Percentiles rank a stretch among this genome's conserved stretches.
phyloP scores from a whole-genome alignment of 2,888 invertebrate genomes.

The Ophion costatus region DNA sequence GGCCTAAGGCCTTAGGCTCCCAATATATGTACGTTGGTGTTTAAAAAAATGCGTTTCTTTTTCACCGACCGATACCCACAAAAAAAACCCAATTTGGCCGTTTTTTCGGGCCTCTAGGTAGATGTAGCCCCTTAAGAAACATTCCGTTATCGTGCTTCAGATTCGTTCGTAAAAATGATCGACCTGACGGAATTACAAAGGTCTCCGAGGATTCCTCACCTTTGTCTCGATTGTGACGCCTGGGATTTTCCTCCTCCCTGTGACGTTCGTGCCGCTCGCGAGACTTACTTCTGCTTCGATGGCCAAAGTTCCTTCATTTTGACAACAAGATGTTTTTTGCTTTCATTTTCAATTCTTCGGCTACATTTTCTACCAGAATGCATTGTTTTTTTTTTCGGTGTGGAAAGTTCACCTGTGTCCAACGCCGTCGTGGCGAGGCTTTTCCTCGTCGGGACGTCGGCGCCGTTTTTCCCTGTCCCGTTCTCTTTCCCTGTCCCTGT shows the following conservation, averaged over 20 bases:
- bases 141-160: too few species aligned
- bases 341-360: neutral
- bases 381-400: neutral
- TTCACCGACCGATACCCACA: too few species aligned
- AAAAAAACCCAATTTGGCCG: too few species aligned
- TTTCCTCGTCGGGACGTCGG: slow-evolving; percentile 79
- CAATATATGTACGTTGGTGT: too few species aligned
- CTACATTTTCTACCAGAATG: neutral
- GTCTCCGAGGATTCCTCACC: slow-evolving; percentile 68
- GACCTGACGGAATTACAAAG: too few species aligned
- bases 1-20: too few species aligned
- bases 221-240: slow-evolving; percentile 80
- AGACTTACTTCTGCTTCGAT: slow-evolving; percentile 81
- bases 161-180: too few species aligned
- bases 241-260: slow-evolving; percentile 80
- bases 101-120: too few species aligned
- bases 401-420: slow-evolving; percentile 75
- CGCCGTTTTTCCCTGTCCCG: slow-evolving; percentile 76
- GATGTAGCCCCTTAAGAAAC: too few species aligned
- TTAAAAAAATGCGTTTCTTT: too few species aligned
- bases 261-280: slow-evolving; percentile 81
- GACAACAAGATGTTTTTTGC: neutral
- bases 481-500: slow-evolving; percentile 76
- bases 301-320: slow-evolving; percentile 76
- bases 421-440: slow-evolving; percentile 76